These are phyloP conservation scores for Ammodytes dubius DNA, from an alignment of 2,113 vertebrate genomes.

Conservation along the genomic window DNA sequence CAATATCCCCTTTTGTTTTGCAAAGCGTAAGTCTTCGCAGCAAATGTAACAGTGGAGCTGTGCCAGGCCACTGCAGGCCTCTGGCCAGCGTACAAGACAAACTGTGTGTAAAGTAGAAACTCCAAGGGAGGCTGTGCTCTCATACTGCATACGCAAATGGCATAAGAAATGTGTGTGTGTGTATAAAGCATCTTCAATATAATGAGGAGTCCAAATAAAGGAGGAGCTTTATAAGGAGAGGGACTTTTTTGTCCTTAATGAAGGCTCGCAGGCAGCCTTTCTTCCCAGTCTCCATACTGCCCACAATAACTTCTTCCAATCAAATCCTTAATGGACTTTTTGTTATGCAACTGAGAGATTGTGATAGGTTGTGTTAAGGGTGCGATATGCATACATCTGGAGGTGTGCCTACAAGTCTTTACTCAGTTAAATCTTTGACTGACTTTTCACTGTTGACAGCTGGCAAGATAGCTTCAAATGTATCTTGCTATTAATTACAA, in stretches of 20 bases:
- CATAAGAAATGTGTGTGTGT: slow-evolving; percentile 28
- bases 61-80: slow-evolving; percentile 57
- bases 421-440: not conserved
- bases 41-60: slow-evolving; percentile 31
- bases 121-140: slow-evolving; percentile 28
- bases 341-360: not conserved
- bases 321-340: not conserved
- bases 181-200: not conserved
- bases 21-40: slow-evolving; percentile 29
- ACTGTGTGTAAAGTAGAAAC: slow-evolving; percentile 47
- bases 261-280: slow-evolving; percentile 3
- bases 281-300: not conserved
- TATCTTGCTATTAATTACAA: not conserved
- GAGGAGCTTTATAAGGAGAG: not conserved
- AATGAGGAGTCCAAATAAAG: slow-evolving; percentile 2
- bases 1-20: slow-evolving; percentile 27
- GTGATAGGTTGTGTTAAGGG: not conserved
- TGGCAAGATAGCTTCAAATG: not conserved
- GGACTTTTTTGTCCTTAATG: not conserved
- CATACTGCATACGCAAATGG: slow-evolving; percentile 33
- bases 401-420: not conserved
- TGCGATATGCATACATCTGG: not conserved
- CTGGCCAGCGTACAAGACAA: slow-evolving; percentile 25
- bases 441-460: not conserved
- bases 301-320: slow-evolving; percentile 6